Evolutionary conservation across 1,140 invertebrate species (phyloP).

Genomic region (Drosophila baimaii): DNA sequence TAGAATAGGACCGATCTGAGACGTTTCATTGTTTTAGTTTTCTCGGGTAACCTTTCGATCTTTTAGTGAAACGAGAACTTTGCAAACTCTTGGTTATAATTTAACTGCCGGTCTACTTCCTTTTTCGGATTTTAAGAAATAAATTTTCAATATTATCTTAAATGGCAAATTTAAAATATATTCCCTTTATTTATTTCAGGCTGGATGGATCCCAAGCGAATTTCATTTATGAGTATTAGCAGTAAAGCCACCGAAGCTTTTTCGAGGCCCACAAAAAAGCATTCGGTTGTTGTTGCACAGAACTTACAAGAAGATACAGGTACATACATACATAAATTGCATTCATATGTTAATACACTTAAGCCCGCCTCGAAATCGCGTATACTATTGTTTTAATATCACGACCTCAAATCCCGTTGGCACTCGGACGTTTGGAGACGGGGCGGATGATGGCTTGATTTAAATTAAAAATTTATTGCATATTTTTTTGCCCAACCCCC

Average conservation of each 20-base stretch:
- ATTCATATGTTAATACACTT: conserved; percentile 70
- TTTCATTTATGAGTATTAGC: conserved; percentile 27
- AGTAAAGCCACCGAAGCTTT: conserved; percentile 29
- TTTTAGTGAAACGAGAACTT: too few relatives aligned
- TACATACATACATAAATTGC: conserved; percentile 47
- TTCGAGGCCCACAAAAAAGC: conserved; percentile 32
- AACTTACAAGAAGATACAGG: conserved; percentile 26
- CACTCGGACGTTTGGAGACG: conserved; percentile 1
- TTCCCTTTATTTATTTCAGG: conserved; percentile 8
- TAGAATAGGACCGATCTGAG: too few relatives aligned
- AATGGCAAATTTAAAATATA: background rate
- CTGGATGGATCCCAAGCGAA: conserved; percentile 31
- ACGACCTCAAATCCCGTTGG: conserved; percentile 25
- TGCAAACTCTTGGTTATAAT: background rate
- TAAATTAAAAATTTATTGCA: conserved; percentile 83
- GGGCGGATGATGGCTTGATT: conserved; percentile 67
- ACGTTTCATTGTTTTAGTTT: too few relatives aligned
- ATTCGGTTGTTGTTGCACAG: conserved; percentile 23
- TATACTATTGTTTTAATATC: background rate
- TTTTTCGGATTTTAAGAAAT: background rate
- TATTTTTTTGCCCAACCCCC: conserved; percentile 70
- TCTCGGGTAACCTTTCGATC: too few relatives aligned
- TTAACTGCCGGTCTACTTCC: background rate
- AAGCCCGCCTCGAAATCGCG: background rate
- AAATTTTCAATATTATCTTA: background rate